These are phyloP conservation scores for Microcebus lehilahytsara DNA, from an alignment of 2,113 vertebrate genomes.

Conservation along the genomic window DNA sequence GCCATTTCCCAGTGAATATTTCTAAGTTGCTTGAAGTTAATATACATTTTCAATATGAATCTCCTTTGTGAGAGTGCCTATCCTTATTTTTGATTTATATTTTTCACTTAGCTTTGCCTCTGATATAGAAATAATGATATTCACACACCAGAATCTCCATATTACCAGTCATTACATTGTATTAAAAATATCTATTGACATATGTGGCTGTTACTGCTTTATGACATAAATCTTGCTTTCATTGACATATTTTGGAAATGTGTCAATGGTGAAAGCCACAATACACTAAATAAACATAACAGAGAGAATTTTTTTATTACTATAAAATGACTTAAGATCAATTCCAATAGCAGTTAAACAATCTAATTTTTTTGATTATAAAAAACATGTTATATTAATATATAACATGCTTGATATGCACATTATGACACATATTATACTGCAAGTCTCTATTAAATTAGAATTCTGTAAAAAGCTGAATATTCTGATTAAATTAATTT, in stretches of 20 bases:
- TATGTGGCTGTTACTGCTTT: not conserved
- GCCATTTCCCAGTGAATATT: not conserved
- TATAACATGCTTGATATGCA: not conserved
- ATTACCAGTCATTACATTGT: not conserved
- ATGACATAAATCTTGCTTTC: not conserved
- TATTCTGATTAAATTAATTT: not conserved
- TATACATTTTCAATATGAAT: not conserved
- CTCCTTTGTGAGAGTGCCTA: not conserved
- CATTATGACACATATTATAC: not conserved
- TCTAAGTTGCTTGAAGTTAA: not conserved
- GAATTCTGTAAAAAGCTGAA: not conserved
- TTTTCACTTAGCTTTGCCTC: not conserved
- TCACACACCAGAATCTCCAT: not conserved
- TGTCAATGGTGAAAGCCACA: not conserved
- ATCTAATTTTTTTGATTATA: not conserved
- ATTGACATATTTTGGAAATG: conserved; percentile 29
- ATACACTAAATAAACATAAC: not conserved
- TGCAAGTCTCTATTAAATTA: not conserved
- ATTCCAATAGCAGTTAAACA: conserved; percentile 41
- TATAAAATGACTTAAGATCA: conserved; percentile 1
- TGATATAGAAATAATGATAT: not conserved
- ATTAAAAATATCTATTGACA: not conserved
- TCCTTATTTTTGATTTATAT: not conserved
- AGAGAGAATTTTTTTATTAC: not conserved
- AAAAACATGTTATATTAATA: not conserved